phyloP scores from a whole-genome alignment of 2,888 invertebrate genomes.

The Falcaria lacertinaria region DNA sequence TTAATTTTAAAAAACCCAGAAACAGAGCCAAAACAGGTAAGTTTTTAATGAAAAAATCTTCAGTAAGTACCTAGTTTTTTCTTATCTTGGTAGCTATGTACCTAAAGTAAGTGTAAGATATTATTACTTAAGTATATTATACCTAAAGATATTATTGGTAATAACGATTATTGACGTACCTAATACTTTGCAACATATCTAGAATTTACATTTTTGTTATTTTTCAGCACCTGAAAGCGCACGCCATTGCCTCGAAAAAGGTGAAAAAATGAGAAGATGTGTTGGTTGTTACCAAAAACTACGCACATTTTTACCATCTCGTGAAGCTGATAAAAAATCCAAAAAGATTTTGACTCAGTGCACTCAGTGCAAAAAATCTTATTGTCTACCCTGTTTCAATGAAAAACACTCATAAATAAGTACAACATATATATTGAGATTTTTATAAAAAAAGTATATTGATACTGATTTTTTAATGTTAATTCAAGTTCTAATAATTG shows the following conservation, averaged over 20 bases:
- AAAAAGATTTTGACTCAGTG: no score
- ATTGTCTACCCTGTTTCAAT: no score
- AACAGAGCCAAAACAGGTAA: constrained; percentile 9
- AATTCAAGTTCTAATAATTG: no score
- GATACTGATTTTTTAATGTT: no score
- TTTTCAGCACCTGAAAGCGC: constrained; percentile 11
- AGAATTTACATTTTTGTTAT: constrained; percentile 13
- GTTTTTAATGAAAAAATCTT: constrained; percentile 9
- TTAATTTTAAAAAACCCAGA: constrained; percentile 9
- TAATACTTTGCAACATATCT: constrained; percentile 8
- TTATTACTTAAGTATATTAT: constrained; percentile 10
- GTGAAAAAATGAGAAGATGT: constrained; percentile 3
- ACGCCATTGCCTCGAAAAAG: constrained; percentile 11
- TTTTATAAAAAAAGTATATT: no score
- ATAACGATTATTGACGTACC: constrained; percentile 12
- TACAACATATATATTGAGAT: no score
- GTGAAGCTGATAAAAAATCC: no score
- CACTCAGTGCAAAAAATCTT: no score
- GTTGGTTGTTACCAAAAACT: constrained; percentile 2
- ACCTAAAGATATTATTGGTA: constrained; percentile 11
- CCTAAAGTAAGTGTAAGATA: constrained; percentile 12
- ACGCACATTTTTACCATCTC: constrained; percentile 1
- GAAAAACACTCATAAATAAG: no score
- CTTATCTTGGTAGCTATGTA: constrained; percentile 12
- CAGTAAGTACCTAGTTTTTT: constrained; percentile 9